Evolutionary conservation across 2,113 vertebrate species (phyloP), one percentile per base, ranked within the genome.

Genomic region (Cheilinus undulatus): DNA sequence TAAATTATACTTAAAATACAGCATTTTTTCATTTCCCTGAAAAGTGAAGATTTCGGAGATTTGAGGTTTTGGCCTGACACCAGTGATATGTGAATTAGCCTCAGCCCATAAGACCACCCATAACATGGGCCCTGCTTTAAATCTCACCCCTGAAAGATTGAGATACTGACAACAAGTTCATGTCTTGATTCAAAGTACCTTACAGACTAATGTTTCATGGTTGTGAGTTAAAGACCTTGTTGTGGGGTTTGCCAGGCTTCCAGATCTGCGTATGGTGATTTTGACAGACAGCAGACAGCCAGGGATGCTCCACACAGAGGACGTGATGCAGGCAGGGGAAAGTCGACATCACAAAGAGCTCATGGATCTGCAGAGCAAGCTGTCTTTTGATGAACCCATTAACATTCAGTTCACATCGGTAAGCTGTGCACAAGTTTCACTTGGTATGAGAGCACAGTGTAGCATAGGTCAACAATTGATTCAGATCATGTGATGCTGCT

Each of bases 401-500:
- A 99, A 97, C 78, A 96, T 99, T 79, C 96, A 96, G 92, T 99
- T 98, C 81, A 42, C 40, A 42, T 42, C 40, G 5, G 40, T 42
- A 42, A 42, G 40, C 38, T 14, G 5, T 9, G 9, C n/a, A n/a
- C n/a, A 9, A 5, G 9, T 5, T 32, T 26, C 50, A 9, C 5
- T 28, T 60, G 0, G 19, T 11, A 10, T 63, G 32, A 40, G 48
- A 36, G 19, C 2, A 24, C 13, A 3, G 11, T 38, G 1, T 32
- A 15, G 50, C 38, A 20, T 26, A 15, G 15, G 20, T 24, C 11
- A 15, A 49, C 51, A 32, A 42, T 0, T 12, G 28, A 67, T 67
- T 56, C 8, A 32, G 0, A 20, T 52, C 0, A 12, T 3, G 5
- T 28, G 3, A 34, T 69, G 1, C 20, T 30, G 5, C n/a, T 46